Conservation (phyloP, 2,888 invertebrate species). For the Tetrapedia diversipes region DNA sequence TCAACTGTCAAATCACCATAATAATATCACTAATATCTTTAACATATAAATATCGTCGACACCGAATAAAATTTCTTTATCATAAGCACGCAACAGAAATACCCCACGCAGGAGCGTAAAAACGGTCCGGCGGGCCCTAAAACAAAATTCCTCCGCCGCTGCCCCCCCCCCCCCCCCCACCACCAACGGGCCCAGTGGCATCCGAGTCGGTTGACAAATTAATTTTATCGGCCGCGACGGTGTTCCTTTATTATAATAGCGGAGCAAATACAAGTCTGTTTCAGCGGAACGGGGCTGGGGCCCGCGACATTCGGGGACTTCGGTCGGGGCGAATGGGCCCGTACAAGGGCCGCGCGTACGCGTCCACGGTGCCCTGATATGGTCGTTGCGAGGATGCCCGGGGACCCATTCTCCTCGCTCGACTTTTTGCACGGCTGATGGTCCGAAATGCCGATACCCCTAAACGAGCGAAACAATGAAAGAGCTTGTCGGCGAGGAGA, state of each 20-base stretch:
- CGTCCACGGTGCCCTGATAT: slow-evolving; percentile 68
- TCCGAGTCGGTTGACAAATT: slow-evolving; percentile 42
- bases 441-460: slow-evolving; percentile 73
- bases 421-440: slow-evolving; percentile 72
- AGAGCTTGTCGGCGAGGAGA: slow-evolving; percentile 70
- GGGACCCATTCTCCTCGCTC: slow-evolving; percentile 71
- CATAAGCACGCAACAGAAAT: no score
- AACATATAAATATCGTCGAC: no score
- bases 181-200: no score
- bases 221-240: slow-evolving; percentile 48
- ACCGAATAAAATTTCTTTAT: no score
- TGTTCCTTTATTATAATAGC: slow-evolving; percentile 53
- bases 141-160: background rate
- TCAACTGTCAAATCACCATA: no score
- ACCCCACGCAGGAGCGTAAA: no score
- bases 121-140: background rate
- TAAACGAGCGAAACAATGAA: slow-evolving; percentile 79
- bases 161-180: no score
- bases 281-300: background rate
- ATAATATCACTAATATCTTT: no score
- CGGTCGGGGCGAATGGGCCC: slow-evolving; percentile 47
- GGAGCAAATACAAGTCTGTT: slow-evolving; percentile 42
- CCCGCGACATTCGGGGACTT: slow-evolving; percentile 33
- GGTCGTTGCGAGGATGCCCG: slow-evolving; percentile 66
- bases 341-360: slow-evolving; percentile 50